Percentiles rank a stretch among this genome's conserved stretches.
Evolutionary conservation across 1,140 invertebrate species (phyloP).

Genomic region (Contarinia nasturtii): DNA sequence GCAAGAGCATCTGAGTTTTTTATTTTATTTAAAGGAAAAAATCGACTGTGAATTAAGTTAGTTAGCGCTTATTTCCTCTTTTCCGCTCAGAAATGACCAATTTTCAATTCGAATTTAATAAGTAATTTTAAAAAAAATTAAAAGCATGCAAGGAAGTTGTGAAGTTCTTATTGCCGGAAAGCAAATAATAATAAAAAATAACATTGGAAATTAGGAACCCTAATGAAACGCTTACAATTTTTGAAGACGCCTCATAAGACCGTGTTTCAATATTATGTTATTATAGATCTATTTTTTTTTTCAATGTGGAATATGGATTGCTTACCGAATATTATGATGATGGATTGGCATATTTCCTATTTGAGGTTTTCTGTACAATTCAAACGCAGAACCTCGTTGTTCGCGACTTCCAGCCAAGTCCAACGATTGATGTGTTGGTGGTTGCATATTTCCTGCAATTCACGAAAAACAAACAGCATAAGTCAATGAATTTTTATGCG

Average conservation of each 20-base stretch:
- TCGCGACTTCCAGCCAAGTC: slow-evolving; percentile 72
- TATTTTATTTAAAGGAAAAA: too few species aligned
- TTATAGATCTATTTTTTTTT: background rate
- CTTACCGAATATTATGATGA: slow-evolving; percentile 57
- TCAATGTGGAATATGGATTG: background rate
- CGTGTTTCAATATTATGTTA: too few species aligned
- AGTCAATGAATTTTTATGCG: background rate
- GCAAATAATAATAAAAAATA: background rate
- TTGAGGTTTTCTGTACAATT: slow-evolving; percentile 77
- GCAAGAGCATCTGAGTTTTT: too few species aligned
- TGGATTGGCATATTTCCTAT: slow-evolving; percentile 28
- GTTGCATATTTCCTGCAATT: slow-evolving; percentile 14
- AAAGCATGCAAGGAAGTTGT: background rate
- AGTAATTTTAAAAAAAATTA: background rate
- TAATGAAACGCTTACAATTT: background rate
- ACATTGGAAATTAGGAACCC: background rate
- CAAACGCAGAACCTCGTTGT: slow-evolving; percentile 84
- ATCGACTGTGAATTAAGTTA: too few species aligned
- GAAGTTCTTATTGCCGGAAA: background rate
- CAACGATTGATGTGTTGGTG: slow-evolving; percentile 21
- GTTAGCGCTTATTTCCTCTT: too few species aligned
- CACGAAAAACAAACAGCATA: background rate
- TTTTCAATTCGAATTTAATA: background rate
- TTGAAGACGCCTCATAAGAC: too few species aligned
- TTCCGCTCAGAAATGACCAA: too few species aligned